Evolutionary conservation across 2,113 vertebrate genomes (phyloP), one percentile per base, ranked within the genome.

Genomic region (Lophius piscatorius): DNA sequence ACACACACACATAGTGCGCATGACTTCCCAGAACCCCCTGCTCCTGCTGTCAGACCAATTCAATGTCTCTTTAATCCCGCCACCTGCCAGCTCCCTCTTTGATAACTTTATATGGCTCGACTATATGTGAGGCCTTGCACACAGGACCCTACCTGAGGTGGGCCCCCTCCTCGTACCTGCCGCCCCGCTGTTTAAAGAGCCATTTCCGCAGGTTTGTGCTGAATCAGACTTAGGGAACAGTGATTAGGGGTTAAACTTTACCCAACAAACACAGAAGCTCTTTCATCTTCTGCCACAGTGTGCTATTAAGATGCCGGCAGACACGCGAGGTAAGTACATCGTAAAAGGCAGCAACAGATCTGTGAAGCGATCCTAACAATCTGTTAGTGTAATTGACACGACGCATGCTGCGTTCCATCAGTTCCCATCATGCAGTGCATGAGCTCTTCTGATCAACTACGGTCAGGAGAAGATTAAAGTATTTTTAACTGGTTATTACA

Each of bases 321-420:
- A 79, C 80, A 83, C 81, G 76, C 76, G 76, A 69, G 60, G 51
- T 60, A 26, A 67, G 57, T 50, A 34, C 45, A 44, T 79, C 70
- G 61, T 87, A 85, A 87, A 75, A 82, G n/a, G 23, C 66, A 58
- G 71, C 84, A 78, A 76, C 78, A 80, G 75, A 78, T 83, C 66
- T 77, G 49, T 8, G 36, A 26, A 47, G 18, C 11, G 10, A 63
- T 13, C 0, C 40, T 29, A 28, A 62, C 56, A 26, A 50, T 36
- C 10, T 72, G 69, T 60, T 61, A 49, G 64, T 64, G 61, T 38
- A 45, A 62, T 80, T 46, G 64, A 42, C 38, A 29, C 46, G 59
- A 66, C 72, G 55, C 71, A 68, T 63, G 63, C 78, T 68, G 72
- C 63, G 74, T 67, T 52, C 62, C 52, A 44, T 76, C 57, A 31